These are phyloP conservation scores for Astropecten irregularis DNA, from an alignment of 53 echinoderm and acorn worm species.

Conservation along the genomic window DNA sequence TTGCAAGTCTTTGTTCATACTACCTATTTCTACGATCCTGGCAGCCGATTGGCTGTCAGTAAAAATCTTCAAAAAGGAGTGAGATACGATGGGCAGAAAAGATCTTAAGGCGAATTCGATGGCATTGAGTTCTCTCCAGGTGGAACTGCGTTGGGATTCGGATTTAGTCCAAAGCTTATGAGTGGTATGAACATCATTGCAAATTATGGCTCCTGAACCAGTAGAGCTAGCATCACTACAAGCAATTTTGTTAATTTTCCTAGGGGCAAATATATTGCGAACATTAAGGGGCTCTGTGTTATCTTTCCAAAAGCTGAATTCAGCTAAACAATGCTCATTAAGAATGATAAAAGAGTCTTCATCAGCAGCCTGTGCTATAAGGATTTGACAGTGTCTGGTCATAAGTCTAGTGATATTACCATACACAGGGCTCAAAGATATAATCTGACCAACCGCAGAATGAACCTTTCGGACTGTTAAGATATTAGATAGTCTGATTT, in stretches of 20 bases:
- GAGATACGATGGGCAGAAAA: not conserved
- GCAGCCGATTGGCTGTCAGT: too few relatives aligned
- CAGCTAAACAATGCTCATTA: not conserved
- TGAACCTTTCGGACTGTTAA: not conserved
- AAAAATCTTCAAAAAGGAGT: not conserved
- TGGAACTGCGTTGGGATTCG: conserved; percentile 25
- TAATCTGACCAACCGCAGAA: not conserved
- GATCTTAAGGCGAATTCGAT: not conserved
- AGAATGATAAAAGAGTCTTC: not conserved
- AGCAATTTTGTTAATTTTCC: not conserved
- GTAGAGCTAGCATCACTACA: not conserved
- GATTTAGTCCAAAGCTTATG: conserved; percentile 52
- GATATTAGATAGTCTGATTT: too few relatives aligned
- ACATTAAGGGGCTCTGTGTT: not conserved
- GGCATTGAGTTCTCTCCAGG: not conserved
- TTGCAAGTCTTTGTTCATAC: not conserved
- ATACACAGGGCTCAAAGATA: not conserved
- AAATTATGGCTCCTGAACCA: conserved; percentile 21
- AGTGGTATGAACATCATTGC: not conserved
- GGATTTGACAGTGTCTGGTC: not conserved
- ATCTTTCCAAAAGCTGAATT: not conserved
- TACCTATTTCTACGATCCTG: not conserved
- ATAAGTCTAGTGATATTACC: conserved; percentile 2
- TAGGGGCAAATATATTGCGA: not conserved
- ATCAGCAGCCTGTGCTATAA: not conserved